Conservation (phyloP, 2,888 invertebrate genomes). For the Abscondita cerata region DNA sequence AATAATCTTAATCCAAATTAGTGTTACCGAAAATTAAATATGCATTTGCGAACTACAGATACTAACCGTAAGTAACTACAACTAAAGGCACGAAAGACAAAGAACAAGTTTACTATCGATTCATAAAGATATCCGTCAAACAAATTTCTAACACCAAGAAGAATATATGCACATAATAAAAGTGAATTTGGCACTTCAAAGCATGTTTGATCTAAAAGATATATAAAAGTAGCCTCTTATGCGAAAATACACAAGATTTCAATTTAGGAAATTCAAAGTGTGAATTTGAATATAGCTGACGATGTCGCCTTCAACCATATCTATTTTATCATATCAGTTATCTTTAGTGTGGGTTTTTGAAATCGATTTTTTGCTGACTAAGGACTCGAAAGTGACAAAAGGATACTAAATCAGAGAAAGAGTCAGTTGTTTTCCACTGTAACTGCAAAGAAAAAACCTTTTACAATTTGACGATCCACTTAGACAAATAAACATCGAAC, state of each 20-base stretch:
- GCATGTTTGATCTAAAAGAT: slow-evolving; percentile 17
- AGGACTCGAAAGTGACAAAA: slow-evolving; percentile 24
- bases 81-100: too few relatives aligned
- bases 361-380: slow-evolving; percentile 28
- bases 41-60: not conserved
- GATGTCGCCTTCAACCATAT: slow-evolving; percentile 36
- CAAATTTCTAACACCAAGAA: slow-evolving; percentile 8
- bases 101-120: too few relatives aligned
- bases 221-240: slow-evolving; percentile 26
- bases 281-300: slow-evolving; percentile 47
- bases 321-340: slow-evolving; percentile 44
- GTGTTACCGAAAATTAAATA: not conserved
- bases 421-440: slow-evolving; percentile 18
- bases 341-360: slow-evolving; percentile 31
- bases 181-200: slow-evolving; percentile 14
- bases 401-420: slow-evolving; percentile 23
- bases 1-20: slow-evolving; percentile 1
- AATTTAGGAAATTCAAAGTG: slow-evolving; percentile 47
- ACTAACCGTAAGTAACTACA: too few relatives aligned
- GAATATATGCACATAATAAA: slow-evolving; percentile 14
- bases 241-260: slow-evolving; percentile 44
- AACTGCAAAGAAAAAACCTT: slow-evolving; percentile 2
- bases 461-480: slow-evolving; percentile 14
- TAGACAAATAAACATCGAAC: not conserved
- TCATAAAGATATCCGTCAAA: not conserved